phyloP scores from a whole-genome alignment of 2,113 vertebrate species.

The Notarius quadriscutis region DNA sequence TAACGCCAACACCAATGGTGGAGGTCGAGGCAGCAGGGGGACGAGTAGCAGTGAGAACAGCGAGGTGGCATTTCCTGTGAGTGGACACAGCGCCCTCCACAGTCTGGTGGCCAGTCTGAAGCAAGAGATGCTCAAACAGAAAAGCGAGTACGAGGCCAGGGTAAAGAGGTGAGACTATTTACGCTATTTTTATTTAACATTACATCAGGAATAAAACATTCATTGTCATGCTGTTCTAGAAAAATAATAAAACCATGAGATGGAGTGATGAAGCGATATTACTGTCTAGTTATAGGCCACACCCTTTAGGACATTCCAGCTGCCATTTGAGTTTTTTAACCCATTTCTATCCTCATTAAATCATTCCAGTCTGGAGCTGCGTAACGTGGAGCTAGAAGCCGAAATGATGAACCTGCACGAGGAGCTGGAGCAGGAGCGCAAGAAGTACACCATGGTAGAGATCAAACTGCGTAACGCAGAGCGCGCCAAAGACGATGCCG shows the following conservation, averaged over 20 bases:
- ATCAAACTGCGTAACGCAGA: slow-evolving; percentile 97
- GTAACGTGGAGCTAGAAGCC: slow-evolving; percentile 88
- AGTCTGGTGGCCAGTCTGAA: slow-evolving; percentile 94
- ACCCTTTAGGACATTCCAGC: neutral
- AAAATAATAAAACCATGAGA: too few species aligned
- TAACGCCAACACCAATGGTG: slow-evolving; percentile 5
- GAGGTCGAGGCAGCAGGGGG: slow-evolving; percentile 79
- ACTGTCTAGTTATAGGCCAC: neutral
- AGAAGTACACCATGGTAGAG: slow-evolving; percentile 99
- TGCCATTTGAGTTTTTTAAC: neutral
- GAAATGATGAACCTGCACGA: slow-evolving; percentile 90
- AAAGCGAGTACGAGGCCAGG: slow-evolving; percentile 89
- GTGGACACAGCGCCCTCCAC: slow-evolving; percentile 89
- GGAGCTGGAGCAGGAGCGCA: slow-evolving; percentile 95
- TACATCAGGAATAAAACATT: neutral
- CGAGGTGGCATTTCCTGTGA: slow-evolving; percentile 75
- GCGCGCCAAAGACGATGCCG: slow-evolving; percentile 92
- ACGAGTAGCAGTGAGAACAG: slow-evolving; percentile 90
- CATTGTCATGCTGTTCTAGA: too few species aligned
- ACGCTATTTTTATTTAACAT: neutral
- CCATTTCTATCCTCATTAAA: neutral
- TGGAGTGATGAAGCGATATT: neutral
- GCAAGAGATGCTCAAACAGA: slow-evolving; percentile 96
- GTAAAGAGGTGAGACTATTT: slow-evolving; percentile 84
- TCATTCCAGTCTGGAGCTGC: slow-evolving; percentile 85